Percentiles rank a stretch among this genome's conserved stretches.
Conservation (phyloP, 2,797 vertebrate genomes). For the Gephyroberyx darwinii region DNA sequence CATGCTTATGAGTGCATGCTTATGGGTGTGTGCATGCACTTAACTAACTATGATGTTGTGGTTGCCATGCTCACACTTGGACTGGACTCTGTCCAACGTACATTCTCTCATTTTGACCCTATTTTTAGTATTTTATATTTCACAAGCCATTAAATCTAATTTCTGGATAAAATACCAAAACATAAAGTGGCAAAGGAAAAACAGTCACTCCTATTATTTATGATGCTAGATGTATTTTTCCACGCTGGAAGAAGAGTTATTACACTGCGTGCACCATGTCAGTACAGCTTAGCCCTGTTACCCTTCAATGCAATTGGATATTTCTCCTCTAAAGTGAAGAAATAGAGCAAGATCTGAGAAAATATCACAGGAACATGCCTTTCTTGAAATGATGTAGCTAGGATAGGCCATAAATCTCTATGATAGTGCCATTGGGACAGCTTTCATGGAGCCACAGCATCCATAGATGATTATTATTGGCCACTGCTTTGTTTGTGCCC, state of each 20-base stretch:
- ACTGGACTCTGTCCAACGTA: constrained; percentile 39
- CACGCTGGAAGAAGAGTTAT: constrained; percentile 13
- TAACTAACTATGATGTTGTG: constrained; percentile 38
- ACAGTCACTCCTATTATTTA: constrained; percentile 12
- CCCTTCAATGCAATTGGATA: neutral
- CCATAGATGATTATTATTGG: constrained; percentile 18
- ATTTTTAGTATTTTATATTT: constrained; percentile 43
- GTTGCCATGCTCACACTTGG: constrained; percentile 33
- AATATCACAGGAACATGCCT: neutral
- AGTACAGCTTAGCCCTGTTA: neutral
- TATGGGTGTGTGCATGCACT: constrained; percentile 20
- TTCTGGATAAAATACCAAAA: constrained; percentile 33
- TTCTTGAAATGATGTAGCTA: neutral
- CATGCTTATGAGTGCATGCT: neutral
- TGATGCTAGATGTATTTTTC: constrained; percentile 40
- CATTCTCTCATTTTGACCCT: constrained; percentile 29
- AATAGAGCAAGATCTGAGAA: neutral
- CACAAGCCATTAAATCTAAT: constrained; percentile 50
- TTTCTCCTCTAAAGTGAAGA: neutral
- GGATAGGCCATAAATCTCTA: neutral
- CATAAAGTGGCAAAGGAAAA: constrained; percentile 20
- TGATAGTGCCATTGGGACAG: neutral
- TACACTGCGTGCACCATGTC: constrained; percentile 2
- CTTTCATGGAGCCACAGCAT: neutral
- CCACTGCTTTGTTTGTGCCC: constrained; percentile 17